These are phyloP conservation scores for Porphyrio hochstetteri DNA, from an alignment of 2,113 vertebrate species.

Conservation along the genomic window DNA sequence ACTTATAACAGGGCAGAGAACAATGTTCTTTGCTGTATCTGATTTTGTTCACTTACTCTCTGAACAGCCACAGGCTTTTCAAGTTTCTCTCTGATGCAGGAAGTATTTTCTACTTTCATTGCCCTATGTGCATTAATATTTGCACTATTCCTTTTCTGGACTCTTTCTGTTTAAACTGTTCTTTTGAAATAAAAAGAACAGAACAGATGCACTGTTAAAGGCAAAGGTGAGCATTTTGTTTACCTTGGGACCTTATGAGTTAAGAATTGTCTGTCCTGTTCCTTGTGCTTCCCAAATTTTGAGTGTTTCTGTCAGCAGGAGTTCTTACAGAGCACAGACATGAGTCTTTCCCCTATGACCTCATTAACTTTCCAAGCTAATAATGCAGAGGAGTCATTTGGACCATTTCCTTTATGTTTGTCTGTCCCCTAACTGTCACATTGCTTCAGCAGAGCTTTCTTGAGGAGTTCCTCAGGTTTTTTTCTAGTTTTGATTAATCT, in stretches of 20 bases:
- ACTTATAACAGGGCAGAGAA: background rate
- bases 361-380: background rate
- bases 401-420: background rate
- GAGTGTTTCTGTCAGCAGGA: background rate
- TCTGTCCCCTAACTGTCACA: background rate
- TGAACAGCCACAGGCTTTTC: background rate
- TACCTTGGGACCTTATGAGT: background rate
- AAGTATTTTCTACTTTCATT: background rate
- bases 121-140: background rate
- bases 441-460: background rate
- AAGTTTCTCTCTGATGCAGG: background rate
- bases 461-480: background rate
- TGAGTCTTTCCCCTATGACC: background rate
- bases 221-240: background rate
- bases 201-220: background rate
- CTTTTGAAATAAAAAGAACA: background rate
- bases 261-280: background rate
- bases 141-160: background rate
- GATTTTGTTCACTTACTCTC: background rate
- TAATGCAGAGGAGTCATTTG: background rate
- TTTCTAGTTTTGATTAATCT: background rate
- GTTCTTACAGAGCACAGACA: accelerated
- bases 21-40: background rate
- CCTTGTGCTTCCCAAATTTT: background rate
- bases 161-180: background rate